Base-by-base conservation (phyloP, 2,888 invertebrate species). In the Caradrina kadenii region DNA sequence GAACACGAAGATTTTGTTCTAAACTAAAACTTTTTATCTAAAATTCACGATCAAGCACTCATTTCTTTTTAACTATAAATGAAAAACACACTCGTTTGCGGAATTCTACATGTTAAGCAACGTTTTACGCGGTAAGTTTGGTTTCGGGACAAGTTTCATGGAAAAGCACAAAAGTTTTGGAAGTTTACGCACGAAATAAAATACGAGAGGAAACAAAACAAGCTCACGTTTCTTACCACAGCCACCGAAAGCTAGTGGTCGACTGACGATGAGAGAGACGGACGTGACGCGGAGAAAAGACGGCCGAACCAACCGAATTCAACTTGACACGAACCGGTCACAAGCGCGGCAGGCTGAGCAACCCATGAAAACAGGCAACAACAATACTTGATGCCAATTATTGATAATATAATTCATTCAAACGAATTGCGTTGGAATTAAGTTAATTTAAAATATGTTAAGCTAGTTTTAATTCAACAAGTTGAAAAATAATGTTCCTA, bases 281-380 rank as follows among this genome's bases (percentile, higher is more conserved):
- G 26, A 26, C 26, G 26, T 26, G 26, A 35, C 45, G 15, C 17
- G 45, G 45, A 45, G 59, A 22, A 53, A 35, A 48, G 68, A 48
- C 60, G 68, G 19, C 17, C 73, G 60, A 54, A 55, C 71, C 68
- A 68, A 66, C 75, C 60, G 73, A 68, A 39, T 52, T 48, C 71
- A 62, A 70, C 71, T 65, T 65, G 73, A 61, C 53, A 63, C 73
- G 65, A 81, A 77, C 82, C 88, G 88, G 88, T 86, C 86, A 82
- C 80, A 82, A 79, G 54, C 58, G 58, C 58, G 58, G 11, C 53
- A 53, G 21, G 83, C 86, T 82, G 78, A 80, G 61, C 68, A 70
- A 79, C 79, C 50, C 63, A 61, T 26, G 60, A 73, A 80, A 74
- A 69, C 61, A 61, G 55, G 59, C 53, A 70, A 78, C 35, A 65